Conservation (phyloP, 2,797 vertebrate species). For the Furcifer pardalis region DNA sequence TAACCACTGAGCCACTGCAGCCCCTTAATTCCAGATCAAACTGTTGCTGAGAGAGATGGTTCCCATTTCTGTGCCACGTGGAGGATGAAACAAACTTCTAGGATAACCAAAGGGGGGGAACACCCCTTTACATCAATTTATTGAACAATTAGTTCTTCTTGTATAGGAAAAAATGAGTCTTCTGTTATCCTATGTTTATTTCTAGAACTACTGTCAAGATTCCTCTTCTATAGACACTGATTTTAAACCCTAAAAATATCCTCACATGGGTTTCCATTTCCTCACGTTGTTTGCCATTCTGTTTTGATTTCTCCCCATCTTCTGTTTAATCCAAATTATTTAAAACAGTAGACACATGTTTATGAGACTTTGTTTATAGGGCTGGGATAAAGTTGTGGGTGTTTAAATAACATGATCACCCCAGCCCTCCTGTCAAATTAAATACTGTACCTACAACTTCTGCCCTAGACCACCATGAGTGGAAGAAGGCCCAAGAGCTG, state of each 20-base stretch:
- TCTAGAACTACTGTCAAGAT: background rate
- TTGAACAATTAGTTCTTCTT: background rate
- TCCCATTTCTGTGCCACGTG: constrained; percentile 19
- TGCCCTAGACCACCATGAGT: background rate
- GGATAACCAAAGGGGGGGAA: background rate
- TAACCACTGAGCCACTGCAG: too few relatives aligned
- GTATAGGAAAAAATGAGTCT: background rate
- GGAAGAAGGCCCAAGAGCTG: too few relatives aligned
- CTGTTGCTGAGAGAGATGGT: background rate
- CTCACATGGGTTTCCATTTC: background rate
- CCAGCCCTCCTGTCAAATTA: background rate
- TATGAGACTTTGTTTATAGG: background rate
- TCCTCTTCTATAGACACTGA: background rate
- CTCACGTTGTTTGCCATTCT: background rate
- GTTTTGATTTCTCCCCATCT: background rate
- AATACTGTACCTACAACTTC: background rate
- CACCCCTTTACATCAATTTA: constrained; percentile 6
- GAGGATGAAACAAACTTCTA: constrained; percentile 1
- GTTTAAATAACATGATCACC: background rate
- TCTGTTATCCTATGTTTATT: background rate
- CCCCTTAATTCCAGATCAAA: too few relatives aligned
- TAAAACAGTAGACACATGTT: background rate
- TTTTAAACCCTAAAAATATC: background rate
- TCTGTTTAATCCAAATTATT: background rate
- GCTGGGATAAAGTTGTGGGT: background rate